Evolutionary conservation across 2,888 invertebrate species (phyloP).

Genomic region (Arenicola marina): DNA sequence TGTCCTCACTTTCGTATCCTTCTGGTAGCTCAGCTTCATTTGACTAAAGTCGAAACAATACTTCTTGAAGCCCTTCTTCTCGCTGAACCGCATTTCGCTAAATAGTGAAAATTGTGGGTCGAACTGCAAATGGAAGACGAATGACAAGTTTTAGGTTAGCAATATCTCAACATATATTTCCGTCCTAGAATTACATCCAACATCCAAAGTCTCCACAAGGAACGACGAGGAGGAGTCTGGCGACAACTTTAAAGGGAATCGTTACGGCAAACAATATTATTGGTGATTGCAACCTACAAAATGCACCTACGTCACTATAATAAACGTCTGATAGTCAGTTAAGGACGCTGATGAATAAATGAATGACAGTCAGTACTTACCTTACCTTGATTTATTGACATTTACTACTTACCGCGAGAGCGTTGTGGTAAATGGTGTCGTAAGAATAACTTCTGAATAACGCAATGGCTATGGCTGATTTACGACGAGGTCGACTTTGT

Average conservation of each 20-base stretch:
- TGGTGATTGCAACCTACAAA: background rate
- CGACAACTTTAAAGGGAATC: background rate
- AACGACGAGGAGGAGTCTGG: no score
- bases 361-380: background rate
- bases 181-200: background rate
- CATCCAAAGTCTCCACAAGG: no score
- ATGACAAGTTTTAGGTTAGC: background rate
- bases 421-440: no score
- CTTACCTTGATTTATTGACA: no score
- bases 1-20: slow-evolving; percentile 72
- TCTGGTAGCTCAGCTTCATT: slow-evolving; percentile 75
- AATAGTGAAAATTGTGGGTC: slow-evolving; percentile 71
- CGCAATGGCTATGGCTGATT: no score
- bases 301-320: no score
- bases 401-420: no score
- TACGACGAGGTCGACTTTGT: no score
- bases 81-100: slow-evolving; percentile 74
- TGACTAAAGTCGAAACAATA: slow-evolving; percentile 82
- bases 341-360: no score
- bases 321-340: no score
- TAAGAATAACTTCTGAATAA: no score
- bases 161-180: background rate
- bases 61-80: slow-evolving; percentile 72
- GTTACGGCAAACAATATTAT: background rate
- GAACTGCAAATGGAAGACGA: slow-evolving; percentile 62